These are phyloP conservation scores for Moxostoma hubbsi DNA, from an alignment of 2,797 vertebrate genomes.

Conservation along the genomic window DNA sequence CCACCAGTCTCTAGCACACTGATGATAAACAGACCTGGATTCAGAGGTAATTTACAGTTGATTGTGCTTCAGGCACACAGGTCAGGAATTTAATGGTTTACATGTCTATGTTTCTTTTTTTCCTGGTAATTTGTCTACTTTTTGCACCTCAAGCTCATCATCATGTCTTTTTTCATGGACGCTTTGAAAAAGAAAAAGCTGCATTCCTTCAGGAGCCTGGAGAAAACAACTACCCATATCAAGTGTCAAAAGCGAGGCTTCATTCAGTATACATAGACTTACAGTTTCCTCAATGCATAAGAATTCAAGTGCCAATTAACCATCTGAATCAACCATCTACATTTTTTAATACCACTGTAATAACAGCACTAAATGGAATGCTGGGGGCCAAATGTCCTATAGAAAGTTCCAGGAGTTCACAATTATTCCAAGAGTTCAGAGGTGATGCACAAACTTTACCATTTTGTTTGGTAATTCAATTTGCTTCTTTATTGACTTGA, in stretches of 20 bases:
- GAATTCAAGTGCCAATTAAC: conserved; percentile 39
- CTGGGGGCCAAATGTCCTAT: conserved; percentile 1
- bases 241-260: conserved; percentile 10
- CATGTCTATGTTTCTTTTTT: conserved; percentile 68
- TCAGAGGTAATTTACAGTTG: conserved; percentile 74
- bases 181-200: conserved; percentile 25
- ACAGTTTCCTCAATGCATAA: background rate
- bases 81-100: conserved; percentile 75
- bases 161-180: conserved; percentile 21
- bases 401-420: background rate
- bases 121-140: conserved; percentile 55
- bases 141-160: conserved; percentile 53
- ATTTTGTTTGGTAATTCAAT: conserved; percentile 41
- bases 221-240: conserved; percentile 22
- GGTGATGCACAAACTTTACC: conserved; percentile 30
- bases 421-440: conserved; percentile 28
- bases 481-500: conserved; percentile 21
- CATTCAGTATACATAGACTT: background rate
- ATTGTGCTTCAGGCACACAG: conserved; percentile 70
- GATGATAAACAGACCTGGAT: conserved; percentile 66
- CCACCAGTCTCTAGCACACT: conserved; percentile 66
- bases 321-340: conserved; percentile 31
- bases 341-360: conserved; percentile 16
- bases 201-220: conserved; percentile 34
- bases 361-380: background rate